Evolutionary conservation across 2,888 invertebrate species (phyloP), one percentile per base, ranked within the genome.

Genomic region (Conomelus anceps): DNA sequence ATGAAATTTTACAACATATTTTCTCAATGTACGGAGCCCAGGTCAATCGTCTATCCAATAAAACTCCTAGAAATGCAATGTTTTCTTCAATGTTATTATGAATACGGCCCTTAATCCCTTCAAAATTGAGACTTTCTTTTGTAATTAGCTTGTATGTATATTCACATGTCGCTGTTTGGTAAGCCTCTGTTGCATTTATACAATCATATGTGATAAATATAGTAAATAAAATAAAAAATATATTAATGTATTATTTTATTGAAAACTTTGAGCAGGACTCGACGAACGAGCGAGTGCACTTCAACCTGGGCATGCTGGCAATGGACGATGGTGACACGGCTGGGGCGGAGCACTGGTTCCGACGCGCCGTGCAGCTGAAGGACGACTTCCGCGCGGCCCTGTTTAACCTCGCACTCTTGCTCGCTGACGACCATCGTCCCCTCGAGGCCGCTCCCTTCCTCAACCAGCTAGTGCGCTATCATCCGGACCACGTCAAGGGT

Each of bases 231-330:
- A n/a, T n/a, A n/a, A n/a, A n/a, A n/a, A n/a, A n/a, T n/a, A n/a
- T n/a, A n/a, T n/a, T n/a, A n/a, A n/a, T n/a, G n/a, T n/a, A n/a
- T 85, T 20, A 3, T 41, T 63, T 63, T 63, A 9, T 34, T 13
- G 6, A 6, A 34, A 34, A 17, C 41, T 29, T 63, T 91, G 91
- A 22, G n/a, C 93, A 95, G 94, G 96, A 95, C 91, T 94, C 94
- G 0, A 96, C 96, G 90, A 98, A 99, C 93, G 98, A 98, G 93
- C 95, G 98, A 90, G 97, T 98, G 6, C 98, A 97, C 93, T 99
- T 99, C 93, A 98, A 99, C 94, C 94, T 98, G 89, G 99, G 98
- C 91, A 99, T 99, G 99, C 94, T 99, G 86, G 97, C 98, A 85
- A 99, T 98, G 98, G 99, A 99, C 93, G 98, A 98, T 92, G 96